Evolutionary conservation across 2,888 invertebrate species (phyloP).

Genomic region (Cheilosia vernalis): DNA sequence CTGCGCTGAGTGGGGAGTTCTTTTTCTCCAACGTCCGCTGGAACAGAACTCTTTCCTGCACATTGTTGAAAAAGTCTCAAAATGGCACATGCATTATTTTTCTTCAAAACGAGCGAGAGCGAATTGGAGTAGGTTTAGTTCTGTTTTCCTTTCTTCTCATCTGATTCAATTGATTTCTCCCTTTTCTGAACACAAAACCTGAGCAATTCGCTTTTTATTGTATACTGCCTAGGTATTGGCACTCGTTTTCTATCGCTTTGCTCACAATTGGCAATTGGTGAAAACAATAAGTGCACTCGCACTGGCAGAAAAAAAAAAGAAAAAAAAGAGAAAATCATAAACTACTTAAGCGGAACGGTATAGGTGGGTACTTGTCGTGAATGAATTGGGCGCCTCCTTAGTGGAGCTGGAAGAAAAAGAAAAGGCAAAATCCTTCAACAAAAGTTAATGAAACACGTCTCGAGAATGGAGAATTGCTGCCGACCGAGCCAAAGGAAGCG

Average conservation of each 20-base stretch:
- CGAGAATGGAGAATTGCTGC: constrained; percentile 44
- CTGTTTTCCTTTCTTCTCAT: neutral
- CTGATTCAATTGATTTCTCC: constrained; percentile 33
- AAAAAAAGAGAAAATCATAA: constrained; percentile 59
- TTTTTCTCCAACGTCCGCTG: no score
- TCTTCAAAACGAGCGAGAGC: no score
- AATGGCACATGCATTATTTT: neutral
- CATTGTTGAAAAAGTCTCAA: neutral
- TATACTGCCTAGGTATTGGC: constrained; percentile 9
- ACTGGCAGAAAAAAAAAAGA: neutral
- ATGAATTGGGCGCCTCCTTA: constrained; percentile 24
- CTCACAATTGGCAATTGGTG: constrained; percentile 42
- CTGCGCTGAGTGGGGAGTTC: no score
- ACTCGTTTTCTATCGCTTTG: neutral
- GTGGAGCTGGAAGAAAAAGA: neutral
- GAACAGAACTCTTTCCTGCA: neutral
- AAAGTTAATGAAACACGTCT: constrained; percentile 68
- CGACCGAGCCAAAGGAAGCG: constrained; percentile 1
- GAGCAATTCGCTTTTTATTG: constrained; percentile 15
- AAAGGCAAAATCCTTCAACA: constrained; percentile 17
- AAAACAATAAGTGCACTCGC: constrained; percentile 54
- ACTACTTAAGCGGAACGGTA: constrained; percentile 45
- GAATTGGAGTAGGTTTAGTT: neutral
- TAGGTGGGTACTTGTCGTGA: constrained; percentile 1
- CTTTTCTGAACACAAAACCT: constrained; percentile 7